Evolutionary conservation across 2,113 vertebrate genomes (phyloP).

Genomic region (Phrynosoma blainvillii): DNA sequence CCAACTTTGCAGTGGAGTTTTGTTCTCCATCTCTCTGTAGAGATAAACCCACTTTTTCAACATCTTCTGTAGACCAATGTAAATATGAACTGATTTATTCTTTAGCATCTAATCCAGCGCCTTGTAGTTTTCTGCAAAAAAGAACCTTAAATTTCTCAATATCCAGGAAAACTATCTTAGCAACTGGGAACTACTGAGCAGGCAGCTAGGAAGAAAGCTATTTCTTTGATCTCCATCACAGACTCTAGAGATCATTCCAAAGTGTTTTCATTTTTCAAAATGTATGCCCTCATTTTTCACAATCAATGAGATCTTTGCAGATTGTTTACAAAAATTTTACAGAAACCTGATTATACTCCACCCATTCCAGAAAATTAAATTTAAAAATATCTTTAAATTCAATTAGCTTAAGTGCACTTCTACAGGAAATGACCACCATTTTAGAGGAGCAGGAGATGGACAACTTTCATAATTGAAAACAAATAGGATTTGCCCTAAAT

Average conservation of each 20-base stretch:
- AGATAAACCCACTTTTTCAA: background rate
- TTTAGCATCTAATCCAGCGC: background rate
- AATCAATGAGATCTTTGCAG: conserved; percentile 17
- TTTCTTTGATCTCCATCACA: background rate
- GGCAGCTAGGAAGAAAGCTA: background rate
- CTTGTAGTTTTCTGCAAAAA: background rate
- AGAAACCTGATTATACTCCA: conserved; percentile 27
- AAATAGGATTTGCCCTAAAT: conserved; percentile 18
- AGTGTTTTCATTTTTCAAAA: background rate
- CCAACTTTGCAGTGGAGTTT: conserved; percentile 15
- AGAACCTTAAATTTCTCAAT: background rate
- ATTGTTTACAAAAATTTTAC: conserved; percentile 29
- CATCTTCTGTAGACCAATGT: background rate
- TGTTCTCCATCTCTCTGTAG: background rate
- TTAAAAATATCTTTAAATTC: conserved; percentile 34
- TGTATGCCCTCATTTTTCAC: background rate
- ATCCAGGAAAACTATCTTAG: background rate
- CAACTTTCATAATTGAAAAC: background rate
- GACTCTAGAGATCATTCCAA: background rate
- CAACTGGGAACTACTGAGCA: background rate
- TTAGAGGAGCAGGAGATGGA: background rate
- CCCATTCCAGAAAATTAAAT: conserved; percentile 35
- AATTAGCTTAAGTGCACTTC: conserved; percentile 41
- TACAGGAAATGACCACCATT: conserved; percentile 32
- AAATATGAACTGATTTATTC: background rate